Percentiles rank a stretch among this genome's conserved stretches.
These are phyloP conservation scores for Cygnus buccinator DNA, from an alignment of 2,113 vertebrate species.

Conservation along the genomic window DNA sequence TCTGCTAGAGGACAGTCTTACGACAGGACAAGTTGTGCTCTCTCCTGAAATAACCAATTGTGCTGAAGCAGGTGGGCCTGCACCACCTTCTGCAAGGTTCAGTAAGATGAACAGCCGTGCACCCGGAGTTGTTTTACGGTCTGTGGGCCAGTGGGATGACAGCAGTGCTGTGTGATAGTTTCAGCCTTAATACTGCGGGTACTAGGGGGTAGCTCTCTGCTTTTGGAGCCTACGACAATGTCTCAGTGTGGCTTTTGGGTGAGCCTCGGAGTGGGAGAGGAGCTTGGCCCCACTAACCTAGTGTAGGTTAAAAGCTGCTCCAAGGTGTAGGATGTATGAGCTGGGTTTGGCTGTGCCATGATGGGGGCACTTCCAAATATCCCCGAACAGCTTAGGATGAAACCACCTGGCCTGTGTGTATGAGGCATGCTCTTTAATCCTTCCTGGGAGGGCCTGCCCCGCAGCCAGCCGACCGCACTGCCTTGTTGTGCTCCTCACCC, in stretches of 20 bases:
- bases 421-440: neutral
- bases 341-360: neutral
- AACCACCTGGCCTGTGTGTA: neutral
- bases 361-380: rapidly evolving
- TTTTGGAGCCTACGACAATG: neutral
- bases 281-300: neutral
- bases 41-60: neutral
- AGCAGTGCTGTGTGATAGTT: neutral
- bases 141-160: rapidly evolving
- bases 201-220: neutral
- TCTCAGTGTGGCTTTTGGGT: neutral
- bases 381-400: neutral
- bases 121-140: neutral
- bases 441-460: neutral
- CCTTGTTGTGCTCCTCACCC: neutral
- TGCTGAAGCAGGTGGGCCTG: neutral
- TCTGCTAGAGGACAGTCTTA: neutral
- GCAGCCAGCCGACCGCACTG: neutral
- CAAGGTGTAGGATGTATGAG: neutral
- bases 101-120: neutral
- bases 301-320: neutral
- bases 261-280: neutral
- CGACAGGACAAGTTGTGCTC: neutral
- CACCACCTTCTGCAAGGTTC: neutral
- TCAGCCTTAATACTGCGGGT: neutral